Conservation (phyloP, 2,113 vertebrate species). For the Pachypanchax playfairii region DNA sequence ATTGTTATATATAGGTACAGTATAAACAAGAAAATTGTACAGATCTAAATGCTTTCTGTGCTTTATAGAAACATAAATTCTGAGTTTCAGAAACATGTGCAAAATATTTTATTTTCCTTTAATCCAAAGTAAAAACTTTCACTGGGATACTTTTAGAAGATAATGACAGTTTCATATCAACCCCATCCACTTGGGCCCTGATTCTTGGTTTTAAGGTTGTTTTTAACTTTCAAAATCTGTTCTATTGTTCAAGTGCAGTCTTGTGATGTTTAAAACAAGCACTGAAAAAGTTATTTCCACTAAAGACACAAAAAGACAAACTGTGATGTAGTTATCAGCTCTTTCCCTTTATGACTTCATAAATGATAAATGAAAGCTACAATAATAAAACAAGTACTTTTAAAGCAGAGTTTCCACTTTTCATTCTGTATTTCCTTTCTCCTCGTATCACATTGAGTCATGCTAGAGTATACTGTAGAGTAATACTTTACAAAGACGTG, state of each 20-base stretch:
- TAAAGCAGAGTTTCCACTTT: background rate
- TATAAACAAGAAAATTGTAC: no score
- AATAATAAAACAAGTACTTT: constrained; percentile 44
- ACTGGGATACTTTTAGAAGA: background rate
- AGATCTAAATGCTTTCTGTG: no score
- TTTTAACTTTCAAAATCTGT: background rate
- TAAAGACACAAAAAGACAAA: background rate
- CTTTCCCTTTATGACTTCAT: constrained; percentile 21
- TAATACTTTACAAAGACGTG: no score
- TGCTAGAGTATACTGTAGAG: no score
- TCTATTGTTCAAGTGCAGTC: background rate
- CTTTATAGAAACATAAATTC: no score
- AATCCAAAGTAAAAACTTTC: no score
- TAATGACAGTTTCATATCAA: no score
- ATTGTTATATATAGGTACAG: no score
- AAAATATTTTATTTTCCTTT: no score
- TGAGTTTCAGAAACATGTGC: no score
- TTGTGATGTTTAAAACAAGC: background rate
- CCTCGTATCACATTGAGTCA: no score
- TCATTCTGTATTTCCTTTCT: no score
- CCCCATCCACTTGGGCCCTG: background rate
- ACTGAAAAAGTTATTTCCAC: constrained; percentile 9
- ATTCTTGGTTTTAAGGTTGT: background rate
- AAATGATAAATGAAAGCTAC: constrained; percentile 9
- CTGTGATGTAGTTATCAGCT: constrained; percentile 26